These are phyloP conservation scores for Silurus aristotelis DNA, from an alignment of 2,797 vertebrate species.

Conservation along the genomic window DNA sequence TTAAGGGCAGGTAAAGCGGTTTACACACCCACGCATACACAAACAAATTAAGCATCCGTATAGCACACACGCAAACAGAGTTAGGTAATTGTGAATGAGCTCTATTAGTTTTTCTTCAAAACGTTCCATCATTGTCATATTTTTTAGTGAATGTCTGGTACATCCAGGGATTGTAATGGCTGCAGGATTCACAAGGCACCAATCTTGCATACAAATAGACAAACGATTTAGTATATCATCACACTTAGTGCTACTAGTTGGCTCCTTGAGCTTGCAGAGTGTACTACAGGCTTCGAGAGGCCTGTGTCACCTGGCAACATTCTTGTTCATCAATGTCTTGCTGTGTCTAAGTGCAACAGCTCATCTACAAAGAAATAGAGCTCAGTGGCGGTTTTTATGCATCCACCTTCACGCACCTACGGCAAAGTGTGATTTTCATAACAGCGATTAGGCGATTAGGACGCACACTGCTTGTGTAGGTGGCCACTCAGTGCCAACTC, in stretches of 20 bases:
- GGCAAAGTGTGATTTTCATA: slow-evolving; percentile 54
- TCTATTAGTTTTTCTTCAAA: background rate
- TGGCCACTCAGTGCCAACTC: slow-evolving; percentile 9
- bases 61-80: background rate
- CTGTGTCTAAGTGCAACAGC: slow-evolving; percentile 28
- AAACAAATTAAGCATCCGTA: background rate
- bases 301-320: slow-evolving; percentile 44
- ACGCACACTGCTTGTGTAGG: slow-evolving; percentile 25
- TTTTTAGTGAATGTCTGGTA: background rate
- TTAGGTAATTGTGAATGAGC: background rate
- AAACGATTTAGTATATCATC: background rate
- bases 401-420: slow-evolving; percentile 33
- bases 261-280: background rate
- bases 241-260: background rate
- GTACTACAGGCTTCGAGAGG: slow-evolving; percentile 6
- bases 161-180: background rate
- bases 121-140: background rate
- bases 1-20: too few relatives aligned
- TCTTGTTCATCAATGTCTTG: slow-evolving; percentile 57
- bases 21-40: background rate
- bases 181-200: background rate
- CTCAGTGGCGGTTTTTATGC: slow-evolving; percentile 39
- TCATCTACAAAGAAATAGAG: slow-evolving; percentile 33
- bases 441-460: slow-evolving; percentile 11
- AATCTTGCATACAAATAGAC: background rate